Base-by-base conservation (phyloP, 1,140 invertebrate species). In the Druon quercuslanigerum region DNA sequence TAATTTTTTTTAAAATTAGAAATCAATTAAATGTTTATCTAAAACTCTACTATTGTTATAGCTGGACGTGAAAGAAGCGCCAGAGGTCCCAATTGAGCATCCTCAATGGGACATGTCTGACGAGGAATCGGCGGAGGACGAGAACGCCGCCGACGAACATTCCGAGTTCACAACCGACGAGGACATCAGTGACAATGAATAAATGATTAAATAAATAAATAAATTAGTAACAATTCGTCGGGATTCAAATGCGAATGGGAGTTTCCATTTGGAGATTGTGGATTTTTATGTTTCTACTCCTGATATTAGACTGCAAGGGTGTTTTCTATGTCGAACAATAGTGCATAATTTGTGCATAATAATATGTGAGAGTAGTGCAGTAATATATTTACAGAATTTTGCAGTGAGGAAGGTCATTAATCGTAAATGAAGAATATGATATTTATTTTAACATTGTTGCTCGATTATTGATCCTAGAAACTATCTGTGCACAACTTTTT, bases 51-150 rank as follows among this genome's bases (percentile, higher is more conserved):
- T 46, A 0, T 46, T 54, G 77, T 87, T 88, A 79, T 80, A 96
- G 95, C 92, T 99, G 90, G 98, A 99, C 90, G 98, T 99, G 50
- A 97, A 99, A 90, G 97, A 99, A 92, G 98, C 97, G 16, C 96
- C 97, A 79, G 96, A 95, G 84, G 93, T 98, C 83, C 96, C 96
- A 51, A 95, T 95, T 51, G 96, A 97, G 86, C 97, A 99, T 93
- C 97, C 97, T 13, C 97, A 99, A 91, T 99, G 98, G 98, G 97
- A 99, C 81, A 96, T 98, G 82, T 97, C 96, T 71, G 97, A 98
- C 85, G 97, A 98, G 76, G 98, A 99, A 87, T 96, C 97, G 73
- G 97, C 98, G 52, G 94, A 94, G 74, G 95, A 95, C 79, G 93
- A 94, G 17, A 93, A 95, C 77, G 93, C 93, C 78, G 93, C 93